Evolutionary conservation across 1,140 invertebrate species (phyloP).

Genomic region (Pogonognathellus flavescens): DNA sequence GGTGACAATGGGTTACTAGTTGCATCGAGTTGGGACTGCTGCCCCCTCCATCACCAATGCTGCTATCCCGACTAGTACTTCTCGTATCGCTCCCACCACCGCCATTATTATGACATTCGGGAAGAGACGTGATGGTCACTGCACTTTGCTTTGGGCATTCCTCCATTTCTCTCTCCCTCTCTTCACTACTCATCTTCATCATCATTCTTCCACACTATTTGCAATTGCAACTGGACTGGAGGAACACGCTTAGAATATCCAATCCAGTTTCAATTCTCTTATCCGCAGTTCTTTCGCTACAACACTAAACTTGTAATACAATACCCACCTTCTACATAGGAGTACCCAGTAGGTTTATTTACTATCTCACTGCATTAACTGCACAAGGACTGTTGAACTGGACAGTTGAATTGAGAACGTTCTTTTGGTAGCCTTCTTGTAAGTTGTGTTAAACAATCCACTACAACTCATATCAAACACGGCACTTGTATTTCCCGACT

Average conservation of each 20-base stretch:
- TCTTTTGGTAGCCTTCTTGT: too few relatives aligned
- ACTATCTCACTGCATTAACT: too few relatives aligned
- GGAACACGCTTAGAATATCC: conserved; percentile 11
- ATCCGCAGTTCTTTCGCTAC: background rate
- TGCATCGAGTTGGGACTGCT: conserved; percentile 1
- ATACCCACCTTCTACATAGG: background rate
- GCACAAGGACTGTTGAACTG: background rate
- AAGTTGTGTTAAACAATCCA: too few relatives aligned
- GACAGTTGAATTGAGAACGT: conserved; percentile 24
- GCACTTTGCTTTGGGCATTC: background rate
- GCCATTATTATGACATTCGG: conserved; percentile 13
- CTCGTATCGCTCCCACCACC: conserved; percentile 9
- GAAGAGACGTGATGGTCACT: conserved; percentile 22
- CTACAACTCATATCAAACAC: too few relatives aligned
- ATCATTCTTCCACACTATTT: background rate
- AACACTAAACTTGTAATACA: background rate
- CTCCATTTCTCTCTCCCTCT: conserved; percentile 6
- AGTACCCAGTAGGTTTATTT: background rate
- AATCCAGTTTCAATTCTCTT: background rate
- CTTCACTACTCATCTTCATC: conserved; percentile 24
- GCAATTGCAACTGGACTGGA: too few relatives aligned
- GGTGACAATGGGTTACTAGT: conserved; percentile 30
- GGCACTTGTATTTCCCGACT: too few relatives aligned
- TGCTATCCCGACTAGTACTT: conserved; percentile 10
- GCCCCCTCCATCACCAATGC: background rate